Evolutionary conservation across 2,113 vertebrate species (phyloP).

Genomic region (Lagopus leucura): DNA sequence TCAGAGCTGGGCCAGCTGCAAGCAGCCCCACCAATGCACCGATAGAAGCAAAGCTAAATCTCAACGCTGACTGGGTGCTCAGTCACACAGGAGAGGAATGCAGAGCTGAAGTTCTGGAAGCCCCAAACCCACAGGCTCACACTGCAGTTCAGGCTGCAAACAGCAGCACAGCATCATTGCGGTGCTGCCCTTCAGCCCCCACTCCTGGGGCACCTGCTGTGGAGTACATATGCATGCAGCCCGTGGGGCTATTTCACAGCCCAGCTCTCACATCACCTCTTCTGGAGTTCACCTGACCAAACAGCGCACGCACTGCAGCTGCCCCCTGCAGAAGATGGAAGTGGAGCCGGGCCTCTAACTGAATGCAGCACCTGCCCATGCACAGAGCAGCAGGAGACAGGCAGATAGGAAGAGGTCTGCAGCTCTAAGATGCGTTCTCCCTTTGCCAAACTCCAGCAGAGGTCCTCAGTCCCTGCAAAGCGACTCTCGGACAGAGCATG

Average conservation of each 20-base stretch:
- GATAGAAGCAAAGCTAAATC: not conserved
- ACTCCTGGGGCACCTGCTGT: not conserved
- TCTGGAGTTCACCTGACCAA: not conserved
- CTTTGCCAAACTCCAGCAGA: not conserved
- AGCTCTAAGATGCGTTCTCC: not conserved
- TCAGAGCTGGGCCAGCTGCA: not conserved
- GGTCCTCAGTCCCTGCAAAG: too few species aligned
- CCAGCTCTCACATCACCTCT: not conserved
- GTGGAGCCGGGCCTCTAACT: not conserved
- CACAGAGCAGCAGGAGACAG: not conserved
- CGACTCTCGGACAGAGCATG: not conserved
- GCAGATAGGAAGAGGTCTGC: not conserved
- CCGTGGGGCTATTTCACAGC: not conserved
- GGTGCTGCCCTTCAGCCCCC: not conserved
- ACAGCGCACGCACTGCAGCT: not conserved
- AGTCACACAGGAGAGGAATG: not conserved
- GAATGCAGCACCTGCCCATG: fast-evolving
- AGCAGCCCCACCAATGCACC: not conserved
- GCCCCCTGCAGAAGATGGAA: not conserved
- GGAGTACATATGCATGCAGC: not conserved
- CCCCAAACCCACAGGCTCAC: not conserved
- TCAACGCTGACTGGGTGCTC: not conserved
- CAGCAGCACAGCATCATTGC: fast-evolving
- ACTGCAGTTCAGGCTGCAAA: not conserved
- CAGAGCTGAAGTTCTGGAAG: fast-evolving